phyloP scores from a whole-genome alignment of 2,113 vertebrate genomes.

The Oryzias javanicus region DNA sequence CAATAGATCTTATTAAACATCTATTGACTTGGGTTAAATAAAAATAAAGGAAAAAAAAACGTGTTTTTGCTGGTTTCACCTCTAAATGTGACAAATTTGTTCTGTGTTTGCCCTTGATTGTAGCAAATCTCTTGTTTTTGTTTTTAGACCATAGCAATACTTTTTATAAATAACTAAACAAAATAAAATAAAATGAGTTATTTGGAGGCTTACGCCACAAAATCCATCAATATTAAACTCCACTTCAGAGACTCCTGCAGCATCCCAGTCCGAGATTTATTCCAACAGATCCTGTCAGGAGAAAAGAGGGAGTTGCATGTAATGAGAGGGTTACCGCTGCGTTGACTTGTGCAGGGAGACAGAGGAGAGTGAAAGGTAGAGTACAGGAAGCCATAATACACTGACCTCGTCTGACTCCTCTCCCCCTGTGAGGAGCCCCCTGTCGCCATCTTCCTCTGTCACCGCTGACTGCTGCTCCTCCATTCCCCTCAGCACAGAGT shows the following conservation, averaged over 20 bases:
- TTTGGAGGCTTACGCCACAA: conserved; percentile 10
- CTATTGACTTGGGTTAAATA: neutral
- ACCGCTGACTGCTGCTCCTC: conserved; percentile 57
- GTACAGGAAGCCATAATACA: conserved; percentile 23
- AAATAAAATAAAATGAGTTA: neutral
- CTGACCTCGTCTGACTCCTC: conserved; percentile 76
- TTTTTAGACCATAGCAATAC: neutral
- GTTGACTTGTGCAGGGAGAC: conserved; percentile 24
- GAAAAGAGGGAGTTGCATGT: conserved; percentile 31
- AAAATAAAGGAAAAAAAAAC: neutral
- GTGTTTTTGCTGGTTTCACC: neutral
- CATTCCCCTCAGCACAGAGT: conserved; percentile 64
- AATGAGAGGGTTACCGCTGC: conserved; percentile 37
- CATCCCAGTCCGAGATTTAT: conserved; percentile 40
- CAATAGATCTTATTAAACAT: neutral
- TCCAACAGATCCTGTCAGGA: conserved; percentile 68
- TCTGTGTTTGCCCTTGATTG: neutral
- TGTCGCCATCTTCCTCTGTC: conserved; percentile 46
- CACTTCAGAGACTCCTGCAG: conserved; percentile 15
- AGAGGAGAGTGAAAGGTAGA: conserved; percentile 31
- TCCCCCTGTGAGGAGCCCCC: conserved; percentile 33
- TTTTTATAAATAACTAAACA: neutral
- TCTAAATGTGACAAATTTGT: neutral
- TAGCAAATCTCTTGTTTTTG: neutral
- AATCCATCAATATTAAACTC: conserved; percentile 6